phyloP scores from a whole-genome alignment of 2,888 invertebrate species.

The Dendrolimus pini region DNA sequence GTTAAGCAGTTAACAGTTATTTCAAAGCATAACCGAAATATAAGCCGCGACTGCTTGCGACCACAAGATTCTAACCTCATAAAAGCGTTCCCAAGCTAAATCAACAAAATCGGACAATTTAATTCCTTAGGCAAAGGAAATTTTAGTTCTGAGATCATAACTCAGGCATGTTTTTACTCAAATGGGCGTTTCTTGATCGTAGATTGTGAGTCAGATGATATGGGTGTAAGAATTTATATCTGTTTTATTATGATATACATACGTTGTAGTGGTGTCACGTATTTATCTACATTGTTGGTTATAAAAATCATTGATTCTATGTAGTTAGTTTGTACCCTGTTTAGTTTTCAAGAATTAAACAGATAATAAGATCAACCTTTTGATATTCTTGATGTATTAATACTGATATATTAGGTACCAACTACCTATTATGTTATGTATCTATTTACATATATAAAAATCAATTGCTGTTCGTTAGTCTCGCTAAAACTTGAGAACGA shows the following conservation, averaged over 20 bases:
- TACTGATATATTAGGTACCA: no score
- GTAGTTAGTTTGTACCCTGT: no score
- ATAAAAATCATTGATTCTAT: no score
- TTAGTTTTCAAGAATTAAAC: no score
- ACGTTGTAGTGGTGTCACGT: background rate
- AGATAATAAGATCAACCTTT: no score
- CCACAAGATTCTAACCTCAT: background rate
- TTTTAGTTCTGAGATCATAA: background rate
- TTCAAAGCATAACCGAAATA: background rate
- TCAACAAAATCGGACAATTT: background rate
- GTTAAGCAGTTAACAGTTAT: no score
- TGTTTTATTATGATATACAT: background rate
- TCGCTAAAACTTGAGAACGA: no score
- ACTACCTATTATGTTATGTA: no score
- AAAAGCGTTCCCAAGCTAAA: background rate
- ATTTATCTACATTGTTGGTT: background rate
- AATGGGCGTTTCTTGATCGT: conserved; percentile 28
- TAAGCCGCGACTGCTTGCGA: background rate
- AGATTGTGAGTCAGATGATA: conserved; percentile 61
- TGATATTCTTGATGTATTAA: no score
- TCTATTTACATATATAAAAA: no score
- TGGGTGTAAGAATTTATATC: conserved; percentile 59
- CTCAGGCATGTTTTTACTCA: background rate
- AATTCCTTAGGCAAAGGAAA: background rate
- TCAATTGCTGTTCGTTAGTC: no score